Conservation (phyloP, 2,113 vertebrate genomes). For the Cnemophilus loriae region DNA sequence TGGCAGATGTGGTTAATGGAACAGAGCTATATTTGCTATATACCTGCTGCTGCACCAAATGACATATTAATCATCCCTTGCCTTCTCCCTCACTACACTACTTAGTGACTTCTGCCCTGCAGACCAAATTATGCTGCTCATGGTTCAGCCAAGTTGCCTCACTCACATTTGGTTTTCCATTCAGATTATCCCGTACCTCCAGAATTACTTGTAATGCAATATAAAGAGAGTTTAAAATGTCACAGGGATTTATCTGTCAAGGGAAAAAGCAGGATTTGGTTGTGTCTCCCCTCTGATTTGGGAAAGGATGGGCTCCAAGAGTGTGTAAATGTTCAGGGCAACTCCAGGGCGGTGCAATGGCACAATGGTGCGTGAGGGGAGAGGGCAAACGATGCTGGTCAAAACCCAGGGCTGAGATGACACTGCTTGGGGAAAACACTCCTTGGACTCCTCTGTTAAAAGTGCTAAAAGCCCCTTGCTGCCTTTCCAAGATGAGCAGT, state of each 20-base stretch:
- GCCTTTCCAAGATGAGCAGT: neutral
- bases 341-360: fast-evolving
- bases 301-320: neutral
- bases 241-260: neutral
- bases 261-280: neutral
- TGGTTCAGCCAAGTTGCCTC: neutral
- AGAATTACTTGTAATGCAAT: neutral
- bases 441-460: neutral
- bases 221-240: neutral
- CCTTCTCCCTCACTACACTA: neutral
- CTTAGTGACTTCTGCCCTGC: conserved; percentile 3
- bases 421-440: neutral
- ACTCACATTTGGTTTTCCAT: neutral
- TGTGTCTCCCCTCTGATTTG: neutral
- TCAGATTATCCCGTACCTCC: neutral
- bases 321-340: neutral
- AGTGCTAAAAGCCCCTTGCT: neutral
- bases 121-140: neutral
- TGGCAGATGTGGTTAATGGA: conserved; percentile 26
- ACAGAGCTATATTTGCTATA: neutral
- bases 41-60: conserved; percentile 13
- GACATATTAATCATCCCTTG: neutral
- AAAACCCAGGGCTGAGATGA: neutral
- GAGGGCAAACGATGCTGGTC: neutral
- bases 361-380: fast-evolving